Evolutionary conservation across 2,113 vertebrate genomes (phyloP), one percentile per base, ranked within the genome.

Genomic region (Danio rerio): DNA sequence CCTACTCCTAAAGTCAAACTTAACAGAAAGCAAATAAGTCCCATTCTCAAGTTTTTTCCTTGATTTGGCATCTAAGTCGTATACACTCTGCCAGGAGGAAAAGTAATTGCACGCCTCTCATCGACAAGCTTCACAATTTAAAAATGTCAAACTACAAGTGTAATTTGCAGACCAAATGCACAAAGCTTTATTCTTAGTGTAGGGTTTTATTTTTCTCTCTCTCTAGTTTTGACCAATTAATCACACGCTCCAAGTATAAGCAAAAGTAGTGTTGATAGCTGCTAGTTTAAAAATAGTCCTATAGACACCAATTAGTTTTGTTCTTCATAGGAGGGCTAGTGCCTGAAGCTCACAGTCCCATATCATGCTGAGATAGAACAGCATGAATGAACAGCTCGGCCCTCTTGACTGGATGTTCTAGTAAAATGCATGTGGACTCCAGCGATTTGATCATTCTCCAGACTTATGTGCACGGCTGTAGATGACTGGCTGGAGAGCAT

Each of bases 401-500:
- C 49, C 42, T 42, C 40, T 31, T 49, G 56, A 42, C 71, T 42
- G 31, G 50, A 74, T 49, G 18, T 16, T 65, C 20, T 49, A 50
- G 47, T 52, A 13, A 78, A 5, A 78, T 45, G 5, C 58, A 11
- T 63, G 18, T 62, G 20, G 21, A 74, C 71, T 56, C 42, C 52
- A 66, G 12, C 43, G 69, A 47, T 58, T 55, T 61, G 73, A 61
- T 50, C 45, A 13, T 65, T 53, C 31, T 78, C 21, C 65, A 87
- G 18, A 45, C 68, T 15, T 21, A 50, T 21, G 47, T 71, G 47
- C 10, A 71, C 4, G 47, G 87, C 90, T 88, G 80, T 75, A 84
- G 89, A 90, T 87, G 85, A 88, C 68, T 68, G 78, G 81, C 73
- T 79, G 86, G 85, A 90, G 88, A 89, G 88, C 88, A 92, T 92